These are phyloP conservation scores for Malacosoma neustria DNA, from an alignment of 2,888 invertebrate species.

Conservation along the genomic window DNA sequence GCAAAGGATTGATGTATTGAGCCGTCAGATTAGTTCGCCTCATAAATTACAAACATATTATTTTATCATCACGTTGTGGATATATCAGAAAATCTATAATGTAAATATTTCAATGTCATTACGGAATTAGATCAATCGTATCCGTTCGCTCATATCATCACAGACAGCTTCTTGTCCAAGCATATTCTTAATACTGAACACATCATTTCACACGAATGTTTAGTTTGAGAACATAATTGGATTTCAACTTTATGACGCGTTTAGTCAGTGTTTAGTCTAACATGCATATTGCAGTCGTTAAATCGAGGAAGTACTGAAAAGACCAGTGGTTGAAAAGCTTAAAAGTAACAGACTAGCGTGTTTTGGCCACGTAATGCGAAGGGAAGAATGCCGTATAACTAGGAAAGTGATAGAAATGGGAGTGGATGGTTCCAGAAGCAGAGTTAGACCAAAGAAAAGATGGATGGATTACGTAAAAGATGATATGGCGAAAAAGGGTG, in stretches of 20 bases:
- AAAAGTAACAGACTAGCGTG: no score
- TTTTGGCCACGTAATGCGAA: no score
- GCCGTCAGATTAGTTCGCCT: neutral
- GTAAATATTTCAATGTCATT: neutral
- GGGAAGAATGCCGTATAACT: no score
- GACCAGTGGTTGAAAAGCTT: no score
- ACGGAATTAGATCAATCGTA: neutral
- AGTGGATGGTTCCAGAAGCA: no score
- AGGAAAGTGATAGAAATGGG: no score
- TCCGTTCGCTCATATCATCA: neutral
- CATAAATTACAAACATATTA: neutral
- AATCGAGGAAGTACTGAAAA: no score
- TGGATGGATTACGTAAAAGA: no score
- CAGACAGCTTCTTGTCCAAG: neutral
- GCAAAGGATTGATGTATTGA: neutral
- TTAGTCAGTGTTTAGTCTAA: conserved; percentile 9
- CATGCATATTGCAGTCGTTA: neutral
- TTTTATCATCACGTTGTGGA: neutral
- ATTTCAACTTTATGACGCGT: conserved; percentile 7
- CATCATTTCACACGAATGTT: neutral
- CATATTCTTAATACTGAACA: neutral
- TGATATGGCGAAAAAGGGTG: no score
- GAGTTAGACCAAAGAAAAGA: no score
- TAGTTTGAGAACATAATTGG: neutral
- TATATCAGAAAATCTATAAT: neutral